Base-by-base conservation (phyloP, 2,888 invertebrate genomes). In the Chirona hameri region DNA sequence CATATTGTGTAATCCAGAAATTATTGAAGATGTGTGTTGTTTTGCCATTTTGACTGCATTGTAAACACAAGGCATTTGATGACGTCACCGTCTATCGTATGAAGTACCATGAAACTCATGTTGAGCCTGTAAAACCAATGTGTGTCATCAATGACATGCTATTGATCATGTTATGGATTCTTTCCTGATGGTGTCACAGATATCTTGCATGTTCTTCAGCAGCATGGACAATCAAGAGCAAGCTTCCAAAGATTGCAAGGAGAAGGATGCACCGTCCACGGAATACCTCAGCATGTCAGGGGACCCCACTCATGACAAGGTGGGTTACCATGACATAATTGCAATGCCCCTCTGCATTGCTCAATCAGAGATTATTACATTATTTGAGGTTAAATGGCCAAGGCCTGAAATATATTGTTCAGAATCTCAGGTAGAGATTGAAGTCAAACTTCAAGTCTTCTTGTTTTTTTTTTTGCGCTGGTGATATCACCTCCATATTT, bases 401-500 rank as follows among this genome's bases (percentile, higher is more conserved):
- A 27, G 9, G 12, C 12, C 14, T 12, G 9, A 2, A 65, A 27
- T 3, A 24, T 24, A 9, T 9, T 60, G 21, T 21, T 60, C 3
- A 3, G 21, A 24, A 3, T 21, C 24, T 18, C 60, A 3, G 7
- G 60, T 60, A 39, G 39, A 2, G 39, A 2, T 39, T 39, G 39
- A 39, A 39, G 24, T 18, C 3, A 60, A 18, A 21, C 2, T 21
- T 7, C 0, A 60, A 60, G 60, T 60, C 24, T 24, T 60, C 9
- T n/a, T 60, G 21, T 24, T 2, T 3, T 7, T 1, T n/a, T 60
- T 94, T 0, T 91, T 21, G n/a, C n/a, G n/a, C n/a, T n/a, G n/a
- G n/a, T n/a, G n/a, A n/a, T n/a, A n/a, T n/a, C n/a, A n/a, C n/a
- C n/a, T n/a, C n/a, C n/a, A n/a, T n/a, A n/a, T n/a, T n/a, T n/a